Percentiles rank a stretch among this genome's conserved stretches.
Evolutionary conservation across 2,888 invertebrate genomes (phyloP).

Genomic region (Anoplius nigerrimus): DNA sequence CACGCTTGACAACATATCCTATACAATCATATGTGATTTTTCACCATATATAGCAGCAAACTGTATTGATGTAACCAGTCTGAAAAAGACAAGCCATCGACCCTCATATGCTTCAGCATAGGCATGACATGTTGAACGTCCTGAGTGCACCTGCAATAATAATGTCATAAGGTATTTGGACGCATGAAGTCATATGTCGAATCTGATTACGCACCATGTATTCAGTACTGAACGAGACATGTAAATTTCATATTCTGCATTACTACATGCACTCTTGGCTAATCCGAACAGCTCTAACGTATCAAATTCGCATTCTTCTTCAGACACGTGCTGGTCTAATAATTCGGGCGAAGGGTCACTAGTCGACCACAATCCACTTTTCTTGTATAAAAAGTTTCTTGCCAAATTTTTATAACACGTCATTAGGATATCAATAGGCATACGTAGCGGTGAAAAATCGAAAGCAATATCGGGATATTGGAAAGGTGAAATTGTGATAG

Average conservation of each 20-base stretch:
- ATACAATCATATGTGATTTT: conserved; percentile 34
- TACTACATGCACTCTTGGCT: conserved; percentile 47
- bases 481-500: conserved; percentile 39
- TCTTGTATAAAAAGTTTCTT: conserved; percentile 37
- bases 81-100: conserved; percentile 62
- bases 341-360: conserved; percentile 8
- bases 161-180: conserved; percentile 2
- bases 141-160: conserved; percentile 62
- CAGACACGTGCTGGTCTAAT: conserved; percentile 17
- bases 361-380: conserved; percentile 23
- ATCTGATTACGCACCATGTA: conserved; percentile 47
- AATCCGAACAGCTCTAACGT: conserved; percentile 56
- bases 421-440: conserved; percentile 64
- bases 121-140: conserved; percentile 56
- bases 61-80: conserved; percentile 67
- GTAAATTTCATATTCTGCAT: conserved; percentile 53
- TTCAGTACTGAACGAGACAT: conserved; percentile 57
- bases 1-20: no score
- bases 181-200: not conserved
- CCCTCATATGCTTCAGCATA: conserved; percentile 52
- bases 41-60: conserved; percentile 62
- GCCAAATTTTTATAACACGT: conserved; percentile 60
- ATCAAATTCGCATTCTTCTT: conserved; percentile 38
- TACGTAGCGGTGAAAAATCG: conserved; percentile 61
- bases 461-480: conserved; percentile 36